phyloP scores from a whole-genome alignment of 2,797 vertebrate genomes.

The Anisognathus igniventris region DNA sequence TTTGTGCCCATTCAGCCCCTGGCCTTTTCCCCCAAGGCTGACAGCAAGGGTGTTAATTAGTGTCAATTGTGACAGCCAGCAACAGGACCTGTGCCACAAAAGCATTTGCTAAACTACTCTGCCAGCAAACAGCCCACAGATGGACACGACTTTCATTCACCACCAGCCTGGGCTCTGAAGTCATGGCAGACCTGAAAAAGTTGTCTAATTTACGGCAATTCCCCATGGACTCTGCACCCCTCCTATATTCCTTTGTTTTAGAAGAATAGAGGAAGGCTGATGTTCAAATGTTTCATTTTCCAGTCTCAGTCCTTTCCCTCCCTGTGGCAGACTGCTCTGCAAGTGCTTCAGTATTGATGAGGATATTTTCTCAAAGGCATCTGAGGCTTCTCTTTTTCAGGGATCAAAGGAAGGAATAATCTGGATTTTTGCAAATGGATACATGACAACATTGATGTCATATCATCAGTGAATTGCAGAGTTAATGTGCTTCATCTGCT shows the following conservation, averaged over 20 bases:
- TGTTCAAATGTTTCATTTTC: background rate
- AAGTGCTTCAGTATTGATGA: background rate
- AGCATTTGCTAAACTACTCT: background rate
- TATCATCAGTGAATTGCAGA: background rate
- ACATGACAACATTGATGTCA: background rate
- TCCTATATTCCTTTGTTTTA: background rate
- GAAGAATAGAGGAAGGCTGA: background rate
- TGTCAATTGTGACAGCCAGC: background rate
- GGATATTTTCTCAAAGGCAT: slow-evolving; percentile 11
- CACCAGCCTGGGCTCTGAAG: background rate
- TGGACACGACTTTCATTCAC: background rate
- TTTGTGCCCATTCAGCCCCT: background rate
- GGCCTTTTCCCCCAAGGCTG: background rate
- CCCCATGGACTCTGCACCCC: background rate
- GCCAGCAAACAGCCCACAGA: background rate
- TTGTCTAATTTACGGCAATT: background rate
- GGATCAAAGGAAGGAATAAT: slow-evolving; percentile 34
- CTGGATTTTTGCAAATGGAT: slow-evolving; percentile 34
- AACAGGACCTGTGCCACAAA: background rate
- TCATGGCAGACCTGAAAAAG: background rate
- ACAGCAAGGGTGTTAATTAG: slow-evolving; percentile 11
- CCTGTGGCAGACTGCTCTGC: background rate
- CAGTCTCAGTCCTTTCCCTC: background rate
- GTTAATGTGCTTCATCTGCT: slow-evolving; percentile 18
- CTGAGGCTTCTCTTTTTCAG: background rate